These are phyloP conservation scores for Turritopsis dohrnii DNA, from an alignment of 30 jellyfish, hydroid and myxozoan species.

Conservation along the genomic window DNA sequence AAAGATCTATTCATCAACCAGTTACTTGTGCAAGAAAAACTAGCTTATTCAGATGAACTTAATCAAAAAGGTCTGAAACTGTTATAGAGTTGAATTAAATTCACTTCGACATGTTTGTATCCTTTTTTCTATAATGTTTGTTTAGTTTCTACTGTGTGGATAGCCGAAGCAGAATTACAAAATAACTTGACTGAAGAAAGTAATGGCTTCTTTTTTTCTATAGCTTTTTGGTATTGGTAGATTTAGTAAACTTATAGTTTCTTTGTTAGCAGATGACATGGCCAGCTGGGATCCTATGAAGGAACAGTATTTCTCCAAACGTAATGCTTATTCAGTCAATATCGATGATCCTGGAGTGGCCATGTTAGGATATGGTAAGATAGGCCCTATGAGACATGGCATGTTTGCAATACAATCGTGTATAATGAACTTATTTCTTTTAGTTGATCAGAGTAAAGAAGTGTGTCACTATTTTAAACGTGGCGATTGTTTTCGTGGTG, in stretches of 20 bases:
- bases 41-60: conserved; percentile 61
- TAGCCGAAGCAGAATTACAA: not conserved
- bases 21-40: conserved; percentile 60
- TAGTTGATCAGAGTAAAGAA: conserved; percentile 29
- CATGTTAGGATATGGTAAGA: conserved; percentile 53
- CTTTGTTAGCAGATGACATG: conserved; percentile 17
- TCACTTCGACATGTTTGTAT: not conserved
- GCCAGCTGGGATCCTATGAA: conserved; percentile 85
- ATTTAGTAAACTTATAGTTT: not conserved
- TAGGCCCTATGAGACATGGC: too few relatives aligned
- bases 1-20: conserved; percentile 56
- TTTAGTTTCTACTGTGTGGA: not conserved
- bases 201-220: not conserved
- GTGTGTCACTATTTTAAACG: conserved; percentile 38
- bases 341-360: conserved; percentile 80
- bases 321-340: conserved; percentile 68
- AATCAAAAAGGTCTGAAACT: conserved; percentile 30
- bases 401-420: conserved; percentile 5
- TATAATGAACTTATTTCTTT: not conserved
- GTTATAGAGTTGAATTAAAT: too few relatives aligned
- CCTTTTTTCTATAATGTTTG: not conserved
- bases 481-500: conserved; percentile 49
- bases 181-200: not conserved
- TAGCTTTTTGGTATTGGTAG: too few relatives aligned
- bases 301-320: conserved; percentile 56